A percentile compares a stretch with the other conserved stretches of the same genome.
phyloP scores from a whole-genome alignment of 2,113 vertebrate genomes.

The Copsychus sechellarum region DNA sequence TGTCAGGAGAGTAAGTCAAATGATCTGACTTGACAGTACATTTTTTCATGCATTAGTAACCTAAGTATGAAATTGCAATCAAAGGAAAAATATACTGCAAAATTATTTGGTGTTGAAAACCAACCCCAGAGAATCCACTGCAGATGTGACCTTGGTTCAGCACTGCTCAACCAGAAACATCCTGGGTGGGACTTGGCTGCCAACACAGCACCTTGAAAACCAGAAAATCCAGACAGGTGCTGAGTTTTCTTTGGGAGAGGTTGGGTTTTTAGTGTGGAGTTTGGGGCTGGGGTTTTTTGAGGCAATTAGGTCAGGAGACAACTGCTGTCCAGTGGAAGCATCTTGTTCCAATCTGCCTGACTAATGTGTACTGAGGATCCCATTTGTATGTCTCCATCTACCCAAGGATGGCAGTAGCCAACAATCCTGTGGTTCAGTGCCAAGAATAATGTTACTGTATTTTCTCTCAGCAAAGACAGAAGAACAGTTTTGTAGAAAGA shows the following conservation, averaged over 20 bases:
- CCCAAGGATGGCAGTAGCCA: neutral
- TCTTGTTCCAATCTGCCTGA: neutral
- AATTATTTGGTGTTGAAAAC: neutral
- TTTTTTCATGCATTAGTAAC: neutral
- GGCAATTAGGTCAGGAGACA: neutral
- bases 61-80: neutral
- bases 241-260: rapidly evolving
- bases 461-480: neutral
- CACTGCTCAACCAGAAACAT: neutral
- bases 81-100: neutral
- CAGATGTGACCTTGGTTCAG: neutral
- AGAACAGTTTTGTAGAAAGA: neutral
- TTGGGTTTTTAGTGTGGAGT: neutral
- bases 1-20: neutral
- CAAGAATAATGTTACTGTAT: neutral
- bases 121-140: neutral
- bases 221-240: neutral
- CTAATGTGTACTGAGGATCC: neutral
- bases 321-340: neutral
- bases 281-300: neutral
- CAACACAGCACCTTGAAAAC: neutral
- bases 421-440: neutral
- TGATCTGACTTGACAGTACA: neutral
- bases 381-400: neutral
- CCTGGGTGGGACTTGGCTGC: neutral